These are phyloP conservation scores for Calyptomena viridis DNA, from an alignment of 2,113 vertebrate species.

Conservation along the genomic window DNA sequence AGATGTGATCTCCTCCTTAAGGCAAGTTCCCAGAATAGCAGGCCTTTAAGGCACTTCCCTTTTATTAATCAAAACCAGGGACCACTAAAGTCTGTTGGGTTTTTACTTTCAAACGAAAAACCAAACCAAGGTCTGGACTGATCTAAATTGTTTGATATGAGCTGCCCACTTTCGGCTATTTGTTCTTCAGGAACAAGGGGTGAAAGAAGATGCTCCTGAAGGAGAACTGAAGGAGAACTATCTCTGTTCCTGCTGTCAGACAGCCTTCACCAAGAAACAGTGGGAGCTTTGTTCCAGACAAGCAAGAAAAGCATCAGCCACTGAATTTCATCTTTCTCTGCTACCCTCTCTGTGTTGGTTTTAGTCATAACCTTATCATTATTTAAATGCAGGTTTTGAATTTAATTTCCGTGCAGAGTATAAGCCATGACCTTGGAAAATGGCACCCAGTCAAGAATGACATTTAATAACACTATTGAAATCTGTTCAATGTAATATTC, in stretches of 20 bases:
- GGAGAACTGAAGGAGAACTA: background rate
- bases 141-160: background rate
- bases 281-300: background rate
- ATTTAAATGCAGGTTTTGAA: constrained; percentile 9
- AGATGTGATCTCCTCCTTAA: constrained; percentile 5
- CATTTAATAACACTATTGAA: constrained; percentile 10
- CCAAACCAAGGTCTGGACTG: background rate
- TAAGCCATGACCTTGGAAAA: background rate
- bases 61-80: constrained; percentile 46
- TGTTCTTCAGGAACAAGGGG: background rate
- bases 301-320: background rate
- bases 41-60: constrained; percentile 45
- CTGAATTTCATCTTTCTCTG: background rate
- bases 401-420: constrained; percentile 23
- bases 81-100: background rate
- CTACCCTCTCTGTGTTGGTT: background rate
- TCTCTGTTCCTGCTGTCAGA: background rate
- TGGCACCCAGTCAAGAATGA: constrained; percentile 5
- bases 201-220: background rate
- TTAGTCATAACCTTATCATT: background rate
- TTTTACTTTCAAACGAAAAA: background rate
- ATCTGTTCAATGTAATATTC: constrained; percentile 20
- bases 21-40: background rate
- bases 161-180: background rate
- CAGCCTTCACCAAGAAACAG: background rate